Evolutionary conservation across 1,140 invertebrate species (phyloP).

Genomic region (Bombus ignitus): DNA sequence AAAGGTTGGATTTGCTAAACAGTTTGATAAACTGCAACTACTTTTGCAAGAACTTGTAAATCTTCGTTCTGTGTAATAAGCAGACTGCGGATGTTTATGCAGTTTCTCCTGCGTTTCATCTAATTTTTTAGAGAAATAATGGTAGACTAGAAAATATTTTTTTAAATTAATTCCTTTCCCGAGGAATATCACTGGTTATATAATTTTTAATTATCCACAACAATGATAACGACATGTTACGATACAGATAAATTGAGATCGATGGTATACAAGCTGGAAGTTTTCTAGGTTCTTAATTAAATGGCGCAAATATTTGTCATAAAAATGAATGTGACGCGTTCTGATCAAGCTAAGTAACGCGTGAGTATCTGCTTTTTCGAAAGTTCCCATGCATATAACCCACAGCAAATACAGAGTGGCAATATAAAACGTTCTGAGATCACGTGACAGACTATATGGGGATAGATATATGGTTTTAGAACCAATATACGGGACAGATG

Average conservation of each 20-base stretch:
- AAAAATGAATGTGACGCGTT: background rate
- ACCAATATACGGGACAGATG: conserved; percentile 75
- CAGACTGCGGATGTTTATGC: too few species aligned
- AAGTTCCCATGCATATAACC: conserved; percentile 67
- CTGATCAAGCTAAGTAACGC: conserved; percentile 43
- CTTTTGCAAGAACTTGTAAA: background rate
- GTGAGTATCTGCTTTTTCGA: conserved; percentile 66
- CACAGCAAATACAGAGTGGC: conserved; percentile 55
- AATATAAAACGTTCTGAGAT: conserved; percentile 61
- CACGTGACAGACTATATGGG: conserved; percentile 65
- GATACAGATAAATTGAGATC: background rate
- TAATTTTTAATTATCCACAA: background rate
- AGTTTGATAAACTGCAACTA: background rate
- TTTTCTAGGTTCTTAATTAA: background rate
- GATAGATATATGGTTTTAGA: conserved; percentile 56
- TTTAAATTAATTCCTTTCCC: background rate
- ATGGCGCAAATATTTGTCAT: conserved; percentile 15
- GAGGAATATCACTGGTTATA: background rate
- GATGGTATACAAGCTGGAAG: background rate
- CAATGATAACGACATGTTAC: background rate
- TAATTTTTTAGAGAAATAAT: background rate
- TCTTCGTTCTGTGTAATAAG: background rate
- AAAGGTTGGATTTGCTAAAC: background rate
- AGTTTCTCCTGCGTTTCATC: too few species aligned
- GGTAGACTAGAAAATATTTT: background rate